phyloP scores from a whole-genome alignment of 1,140 invertebrate species.

The Drosophila serrata region DNA sequence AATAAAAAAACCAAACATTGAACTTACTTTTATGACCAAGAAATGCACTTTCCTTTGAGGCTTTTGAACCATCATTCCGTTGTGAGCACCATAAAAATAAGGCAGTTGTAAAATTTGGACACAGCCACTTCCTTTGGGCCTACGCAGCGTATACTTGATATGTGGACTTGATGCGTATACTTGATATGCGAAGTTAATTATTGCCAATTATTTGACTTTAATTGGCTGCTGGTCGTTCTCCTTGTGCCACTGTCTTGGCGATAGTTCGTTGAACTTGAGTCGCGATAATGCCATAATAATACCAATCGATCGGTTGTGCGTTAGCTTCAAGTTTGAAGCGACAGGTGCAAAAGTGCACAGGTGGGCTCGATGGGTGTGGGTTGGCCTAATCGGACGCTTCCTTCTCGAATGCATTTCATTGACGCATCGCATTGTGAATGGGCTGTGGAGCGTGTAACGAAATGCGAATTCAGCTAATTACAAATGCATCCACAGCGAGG shows the following conservation, averaged over 20 bases:
- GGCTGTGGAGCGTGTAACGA: slow-evolving; percentile 39
- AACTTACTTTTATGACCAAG: too few species aligned
- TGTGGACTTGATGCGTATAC: not conserved
- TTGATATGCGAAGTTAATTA: slow-evolving; percentile 16
- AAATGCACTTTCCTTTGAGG: not conserved
- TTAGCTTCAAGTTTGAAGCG: not conserved
- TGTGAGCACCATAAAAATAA: too few species aligned
- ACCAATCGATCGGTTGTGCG: slow-evolving; percentile 9
- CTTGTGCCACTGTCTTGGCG: slow-evolving; percentile 24
- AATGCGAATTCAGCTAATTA: slow-evolving; percentile 32
- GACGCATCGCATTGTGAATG: slow-evolving; percentile 32
- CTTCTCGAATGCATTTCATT: slow-evolving; percentile 29
- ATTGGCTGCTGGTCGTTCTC: slow-evolving; percentile 29
- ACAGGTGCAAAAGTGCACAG: slow-evolving; percentile 1
- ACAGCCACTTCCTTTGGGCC: slow-evolving; percentile 12
- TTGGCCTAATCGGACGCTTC: slow-evolving; percentile 20
- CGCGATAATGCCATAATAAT: slow-evolving; percentile 10
- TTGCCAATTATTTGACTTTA: slow-evolving; percentile 10
- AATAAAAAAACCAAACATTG: not conserved
- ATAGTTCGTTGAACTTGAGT: slow-evolving; percentile 49
- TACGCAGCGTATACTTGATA: not conserved
- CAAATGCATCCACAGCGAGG: slow-evolving; percentile 5
- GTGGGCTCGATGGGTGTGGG: slow-evolving; percentile 5
- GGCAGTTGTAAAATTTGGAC: not conserved
- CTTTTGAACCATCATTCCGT: not conserved